Percentiles rank a stretch among this genome's conserved stretches.
These are phyloP conservation scores for Aphidoletes aphidimyza DNA, from an alignment of 2,888 invertebrate genomes.

Conservation along the genomic window DNA sequence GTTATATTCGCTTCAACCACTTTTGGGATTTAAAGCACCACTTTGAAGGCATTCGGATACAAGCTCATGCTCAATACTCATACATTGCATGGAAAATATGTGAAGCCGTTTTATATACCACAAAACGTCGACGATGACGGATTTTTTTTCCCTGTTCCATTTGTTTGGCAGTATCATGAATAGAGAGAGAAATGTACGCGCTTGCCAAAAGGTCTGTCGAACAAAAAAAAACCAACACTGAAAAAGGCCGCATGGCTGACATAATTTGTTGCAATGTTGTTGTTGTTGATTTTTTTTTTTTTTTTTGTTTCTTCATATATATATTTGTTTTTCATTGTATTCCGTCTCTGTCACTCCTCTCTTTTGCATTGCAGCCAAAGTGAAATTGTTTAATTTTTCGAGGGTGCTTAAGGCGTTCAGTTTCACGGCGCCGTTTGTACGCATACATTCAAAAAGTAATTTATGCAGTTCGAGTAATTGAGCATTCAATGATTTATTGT, in stretches of 20 bases:
- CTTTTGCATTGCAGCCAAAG: too few species aligned
- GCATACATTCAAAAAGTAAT: neutral
- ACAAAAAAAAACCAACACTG: neutral
- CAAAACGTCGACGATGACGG: too few species aligned
- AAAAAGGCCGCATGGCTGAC: constrained; percentile 45
- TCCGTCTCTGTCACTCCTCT: too few species aligned
- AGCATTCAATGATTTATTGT: too few species aligned
- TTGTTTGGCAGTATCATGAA: neutral
- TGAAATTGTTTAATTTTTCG: neutral
- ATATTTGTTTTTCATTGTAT: too few species aligned
- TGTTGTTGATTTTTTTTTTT: neutral
- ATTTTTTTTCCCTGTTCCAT: neutral
- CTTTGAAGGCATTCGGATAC: neutral
- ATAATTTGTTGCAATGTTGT: neutral
- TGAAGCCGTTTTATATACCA: too few species aligned
- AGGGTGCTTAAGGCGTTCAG: neutral
- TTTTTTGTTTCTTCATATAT: too few species aligned
- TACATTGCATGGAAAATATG: neutral
- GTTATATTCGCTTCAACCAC: too few species aligned
- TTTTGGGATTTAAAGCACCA: neutral
- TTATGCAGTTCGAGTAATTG: too few species aligned
- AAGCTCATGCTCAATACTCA: neutral
- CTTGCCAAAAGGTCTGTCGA: neutral
- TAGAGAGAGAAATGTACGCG: neutral
- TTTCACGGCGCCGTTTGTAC: constrained; percentile 9